These are phyloP conservation scores for Muscicapa comitata DNA, from an alignment of 2,797 vertebrate species.

Conservation along the genomic window DNA sequence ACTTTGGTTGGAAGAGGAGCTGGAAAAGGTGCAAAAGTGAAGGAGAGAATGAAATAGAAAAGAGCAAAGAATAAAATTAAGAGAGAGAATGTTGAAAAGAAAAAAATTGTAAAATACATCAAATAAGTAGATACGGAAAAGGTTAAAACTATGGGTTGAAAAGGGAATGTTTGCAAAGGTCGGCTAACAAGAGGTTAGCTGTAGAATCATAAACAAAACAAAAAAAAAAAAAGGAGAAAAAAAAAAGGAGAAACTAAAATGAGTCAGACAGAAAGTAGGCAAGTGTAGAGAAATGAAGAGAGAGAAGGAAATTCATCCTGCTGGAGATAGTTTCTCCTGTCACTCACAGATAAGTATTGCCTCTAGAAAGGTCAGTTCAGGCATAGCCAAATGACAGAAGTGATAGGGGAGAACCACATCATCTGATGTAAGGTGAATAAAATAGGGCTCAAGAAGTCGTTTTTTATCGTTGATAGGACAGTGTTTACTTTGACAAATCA, in stretches of 20 bases:
- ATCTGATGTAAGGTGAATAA: conserved; percentile 42
- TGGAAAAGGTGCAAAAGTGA: background rate
- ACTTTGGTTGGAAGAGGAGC: background rate
- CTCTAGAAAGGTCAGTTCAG: conserved; percentile 69
- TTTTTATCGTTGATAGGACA: conserved; percentile 6
- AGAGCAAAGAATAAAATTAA: background rate
- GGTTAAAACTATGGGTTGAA: background rate
- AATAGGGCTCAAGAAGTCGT: background rate
- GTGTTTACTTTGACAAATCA: conserved; percentile 19
- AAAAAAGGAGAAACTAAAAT: background rate
- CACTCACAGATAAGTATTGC: conserved; percentile 60
- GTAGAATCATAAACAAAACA: background rate
- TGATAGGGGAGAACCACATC: conserved; percentile 52
- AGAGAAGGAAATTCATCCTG: conserved; percentile 49
- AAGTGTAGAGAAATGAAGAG: conserved; percentile 41
- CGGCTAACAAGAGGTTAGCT: background rate
- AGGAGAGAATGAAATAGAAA: background rate
- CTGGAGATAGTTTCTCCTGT: conserved; percentile 62
- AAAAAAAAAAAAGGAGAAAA: background rate
- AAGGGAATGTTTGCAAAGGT: background rate
- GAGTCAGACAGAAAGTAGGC: conserved; percentile 19
- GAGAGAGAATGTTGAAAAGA: background rate
- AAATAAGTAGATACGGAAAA: background rate
- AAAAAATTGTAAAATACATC: background rate
- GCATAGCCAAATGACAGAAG: conserved; percentile 58